phyloP scores from a whole-genome alignment of 1,140 invertebrate species.

The Mycetomoellerius zeteki region DNA sequence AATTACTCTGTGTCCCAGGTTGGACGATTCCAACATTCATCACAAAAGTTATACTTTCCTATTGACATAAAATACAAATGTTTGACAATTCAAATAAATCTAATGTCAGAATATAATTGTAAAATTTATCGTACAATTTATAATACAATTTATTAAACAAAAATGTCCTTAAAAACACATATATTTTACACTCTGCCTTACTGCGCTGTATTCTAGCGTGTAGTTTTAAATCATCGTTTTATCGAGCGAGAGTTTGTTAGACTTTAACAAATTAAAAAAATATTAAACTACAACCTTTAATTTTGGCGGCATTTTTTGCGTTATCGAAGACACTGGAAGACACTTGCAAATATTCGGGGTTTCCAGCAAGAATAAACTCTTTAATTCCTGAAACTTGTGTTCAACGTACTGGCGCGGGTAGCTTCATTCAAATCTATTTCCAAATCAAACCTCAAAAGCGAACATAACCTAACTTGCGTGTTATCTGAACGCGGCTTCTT shows the following conservation, averaged over 20 bases:
- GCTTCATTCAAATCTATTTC: neutral
- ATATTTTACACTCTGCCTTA: too few species aligned
- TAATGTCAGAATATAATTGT: too few species aligned
- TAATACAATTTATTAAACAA: slow-evolving; percentile 17
- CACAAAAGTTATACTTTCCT: slow-evolving; percentile 72
- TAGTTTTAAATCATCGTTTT: too few species aligned
- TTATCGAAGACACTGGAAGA: neutral
- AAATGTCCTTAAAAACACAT: neutral
- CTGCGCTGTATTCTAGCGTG: too few species aligned
- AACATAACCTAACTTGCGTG: neutral
- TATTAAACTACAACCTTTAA: slow-evolving; percentile 32
- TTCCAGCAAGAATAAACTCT: neutral
- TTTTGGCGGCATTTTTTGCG: slow-evolving; percentile 15
- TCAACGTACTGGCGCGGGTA: neutral
- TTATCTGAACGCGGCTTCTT: neutral
- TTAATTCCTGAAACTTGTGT: neutral
- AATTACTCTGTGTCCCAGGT: slow-evolving; percentile 28
- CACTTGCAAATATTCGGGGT: neutral
- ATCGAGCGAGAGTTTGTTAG: neutral
- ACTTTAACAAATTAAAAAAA: neutral
- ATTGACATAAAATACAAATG: slow-evolving; percentile 20
- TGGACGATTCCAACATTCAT: slow-evolving; percentile 67
- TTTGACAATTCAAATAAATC: neutral
- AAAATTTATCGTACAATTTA: neutral
- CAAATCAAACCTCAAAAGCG: neutral